Conservation (phyloP, 2,113 vertebrate species). For the Nannospalax galili region DNA sequence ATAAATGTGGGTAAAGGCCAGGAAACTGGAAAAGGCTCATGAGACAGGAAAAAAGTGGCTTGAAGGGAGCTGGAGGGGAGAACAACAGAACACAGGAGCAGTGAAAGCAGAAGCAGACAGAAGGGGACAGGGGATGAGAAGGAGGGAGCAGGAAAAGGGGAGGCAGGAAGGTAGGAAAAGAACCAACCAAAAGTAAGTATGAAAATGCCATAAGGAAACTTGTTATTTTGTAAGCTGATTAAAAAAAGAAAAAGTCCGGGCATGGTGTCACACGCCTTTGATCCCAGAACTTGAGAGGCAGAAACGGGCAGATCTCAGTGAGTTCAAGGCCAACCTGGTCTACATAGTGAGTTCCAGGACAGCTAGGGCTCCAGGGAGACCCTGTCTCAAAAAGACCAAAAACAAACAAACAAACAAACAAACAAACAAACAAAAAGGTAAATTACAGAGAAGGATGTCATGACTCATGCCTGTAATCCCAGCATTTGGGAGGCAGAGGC, state of each 20-base stretch:
- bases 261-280: not conserved
- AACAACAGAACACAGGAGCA: not conserved
- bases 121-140: too few relatives aligned
- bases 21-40: not conserved
- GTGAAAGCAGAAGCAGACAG: not conserved
- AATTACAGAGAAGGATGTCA: too few relatives aligned
- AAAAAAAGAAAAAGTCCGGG: too few relatives aligned
- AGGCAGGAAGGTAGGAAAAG: not conserved
- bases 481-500: too few relatives aligned
- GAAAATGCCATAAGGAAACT: not conserved
- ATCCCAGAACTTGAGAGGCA: not conserved
- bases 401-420: too few relatives aligned
- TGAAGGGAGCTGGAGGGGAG: not conserved
- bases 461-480: too few relatives aligned
- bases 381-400: not conserved
- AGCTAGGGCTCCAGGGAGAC: not conserved
- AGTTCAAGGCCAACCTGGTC: not conserved
- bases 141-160: too few relatives aligned
- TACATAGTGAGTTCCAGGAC: not conserved
- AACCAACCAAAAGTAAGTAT: not conserved
- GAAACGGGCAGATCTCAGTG: not conserved
- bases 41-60: not conserved
- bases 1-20: not conserved
- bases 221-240: not conserved
- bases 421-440: too few relatives aligned